Base-by-base conservation (phyloP, 2,888 invertebrate species). In the Eurytoma californica region DNA sequence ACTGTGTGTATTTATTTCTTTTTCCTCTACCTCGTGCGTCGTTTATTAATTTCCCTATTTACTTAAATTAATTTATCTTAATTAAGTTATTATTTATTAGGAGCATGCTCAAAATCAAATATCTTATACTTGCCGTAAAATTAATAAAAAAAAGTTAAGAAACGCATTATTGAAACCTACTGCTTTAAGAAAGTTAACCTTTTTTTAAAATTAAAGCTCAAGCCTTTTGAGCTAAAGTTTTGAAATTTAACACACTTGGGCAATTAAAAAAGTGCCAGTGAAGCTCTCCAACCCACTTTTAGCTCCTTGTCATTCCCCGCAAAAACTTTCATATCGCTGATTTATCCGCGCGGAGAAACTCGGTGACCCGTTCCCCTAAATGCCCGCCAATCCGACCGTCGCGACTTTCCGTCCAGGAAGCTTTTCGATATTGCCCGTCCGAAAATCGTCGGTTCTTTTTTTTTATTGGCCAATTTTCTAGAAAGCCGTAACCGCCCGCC, bases 291-390 rank as follows among this genome's bases (percentile, higher is more conserved):
- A 77, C 70, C 72, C 66, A 80, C 67, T 63, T 75, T 75, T 65
- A 58, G n/a, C 61, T 74, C 60, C 68, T 66, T 53, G 61, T 72
- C 77, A 47, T 69, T 53, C 60, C 39, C 9, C 28, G 53, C 49
- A 65, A 65, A 77, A 68, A 73, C 72, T 80, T 80, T 73, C 76
- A 72, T 80, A 68, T 53, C 60, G 49, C 57, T 75, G 77, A 80
- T 75, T 80, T 80, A 77, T 77, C 74, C 53, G 66, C 53, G 66
- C 53, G 39, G 80, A 77, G 77, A 80, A 80, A 80, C 74, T 74
- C 80, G 14, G 65, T 68, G 76, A 68, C 72, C 72, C 67, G 75
- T 61, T 67, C 30, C n/a, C 18, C 20, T n/a, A 5, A 18, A 58
- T 58, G 57, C 20, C 12, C 57, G 57, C 18, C 57, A 9, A 58